Percentiles rank a stretch among this genome's conserved stretches.
Evolutionary conservation across 35 echinoderm and acorn worm genomes (phyloP).

Genomic region (Heliocidaris tuberculata): DNA sequence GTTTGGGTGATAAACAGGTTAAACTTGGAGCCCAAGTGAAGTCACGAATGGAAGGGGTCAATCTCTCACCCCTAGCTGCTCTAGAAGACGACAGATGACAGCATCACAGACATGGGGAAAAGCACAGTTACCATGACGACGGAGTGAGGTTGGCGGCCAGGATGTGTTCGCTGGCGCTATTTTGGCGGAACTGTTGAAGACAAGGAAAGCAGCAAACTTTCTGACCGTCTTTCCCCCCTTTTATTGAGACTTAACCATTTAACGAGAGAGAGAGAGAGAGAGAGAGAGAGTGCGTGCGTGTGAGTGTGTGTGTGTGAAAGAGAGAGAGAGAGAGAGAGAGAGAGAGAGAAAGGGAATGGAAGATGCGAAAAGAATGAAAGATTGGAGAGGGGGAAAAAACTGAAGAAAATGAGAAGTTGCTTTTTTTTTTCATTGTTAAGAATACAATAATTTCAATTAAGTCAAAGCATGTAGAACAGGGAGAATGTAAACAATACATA

Average conservation of each 20-base stretch:
- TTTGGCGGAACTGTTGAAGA: neutral
- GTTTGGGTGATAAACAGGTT: constrained; percentile 6
- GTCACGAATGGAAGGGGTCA: constrained; percentile 22
- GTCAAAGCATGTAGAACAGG: too few relatives aligned
- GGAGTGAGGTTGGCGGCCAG: neutral
- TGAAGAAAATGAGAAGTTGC: neutral
- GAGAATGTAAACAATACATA: too few relatives aligned
- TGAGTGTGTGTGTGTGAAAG: too few relatives aligned
- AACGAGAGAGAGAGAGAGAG: neutral
- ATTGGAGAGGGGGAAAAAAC: too few relatives aligned
- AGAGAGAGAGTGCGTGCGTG: too few relatives aligned
- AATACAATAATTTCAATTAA: too few relatives aligned
- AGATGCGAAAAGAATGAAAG: neutral
- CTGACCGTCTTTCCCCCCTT: neutral
- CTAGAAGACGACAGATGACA: constrained; percentile 23
- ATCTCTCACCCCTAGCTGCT: neutral
- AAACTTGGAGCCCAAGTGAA: neutral
- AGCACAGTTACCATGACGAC: neutral
- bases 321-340: neutral
- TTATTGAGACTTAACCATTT: neutral
- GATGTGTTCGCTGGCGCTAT: neutral
- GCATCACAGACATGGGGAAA: neutral
- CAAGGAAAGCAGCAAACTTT: neutral
- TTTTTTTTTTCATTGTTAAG: too few relatives aligned
- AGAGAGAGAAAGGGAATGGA: neutral